These are phyloP conservation scores for Callospermophilus lateralis DNA, from an alignment of 2,113 vertebrate species.

Conservation along the genomic window DNA sequence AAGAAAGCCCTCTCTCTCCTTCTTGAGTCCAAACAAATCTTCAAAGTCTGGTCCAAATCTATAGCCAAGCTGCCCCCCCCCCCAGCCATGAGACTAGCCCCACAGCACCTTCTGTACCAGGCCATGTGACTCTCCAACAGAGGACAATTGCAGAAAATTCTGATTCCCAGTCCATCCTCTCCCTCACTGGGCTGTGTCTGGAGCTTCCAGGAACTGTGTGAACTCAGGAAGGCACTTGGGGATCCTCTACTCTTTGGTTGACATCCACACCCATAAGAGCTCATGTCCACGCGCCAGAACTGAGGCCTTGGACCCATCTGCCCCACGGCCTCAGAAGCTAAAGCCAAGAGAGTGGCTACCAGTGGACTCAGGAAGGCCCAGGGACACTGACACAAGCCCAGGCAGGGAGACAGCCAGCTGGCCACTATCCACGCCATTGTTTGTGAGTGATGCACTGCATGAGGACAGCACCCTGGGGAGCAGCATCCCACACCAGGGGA, in stretches of 20 bases:
- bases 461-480: neutral
- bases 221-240: neutral
- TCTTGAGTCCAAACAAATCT: neutral
- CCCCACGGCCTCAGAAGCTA: neutral
- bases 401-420: neutral
- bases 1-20: neutral
- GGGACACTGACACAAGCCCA: neutral
- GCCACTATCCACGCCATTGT: neutral
- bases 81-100: neutral
- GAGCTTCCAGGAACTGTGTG: neutral
- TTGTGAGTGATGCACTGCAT: neutral
- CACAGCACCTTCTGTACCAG: accelerated
- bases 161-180: neutral
- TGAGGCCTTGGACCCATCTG: neutral
- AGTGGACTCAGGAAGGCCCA: too few relatives aligned
- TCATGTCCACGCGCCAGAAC: neutral
- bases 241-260: neutral
- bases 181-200: too few relatives aligned
- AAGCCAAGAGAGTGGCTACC: neutral
- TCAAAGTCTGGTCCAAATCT: neutral
- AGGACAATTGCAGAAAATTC: neutral
- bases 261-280: neutral
- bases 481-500: too few relatives aligned
- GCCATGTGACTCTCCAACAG: neutral
- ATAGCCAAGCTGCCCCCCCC: neutral